Evolutionary conservation across 2,888 invertebrate species (phyloP).

Genomic region (Tipula unca): DNA sequence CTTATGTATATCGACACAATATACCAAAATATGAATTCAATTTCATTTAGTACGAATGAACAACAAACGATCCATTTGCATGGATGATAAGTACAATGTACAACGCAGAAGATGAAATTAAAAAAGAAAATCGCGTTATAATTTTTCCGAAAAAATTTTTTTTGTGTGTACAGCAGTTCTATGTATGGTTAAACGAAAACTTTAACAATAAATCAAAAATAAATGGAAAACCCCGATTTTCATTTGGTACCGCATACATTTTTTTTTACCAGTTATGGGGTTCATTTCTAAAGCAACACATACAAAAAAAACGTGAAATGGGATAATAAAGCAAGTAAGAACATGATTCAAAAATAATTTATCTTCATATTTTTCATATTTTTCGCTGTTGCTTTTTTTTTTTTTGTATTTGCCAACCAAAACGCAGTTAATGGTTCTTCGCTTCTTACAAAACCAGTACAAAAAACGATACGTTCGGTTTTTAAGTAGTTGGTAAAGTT

Average conservation of each 20-base stretch:
- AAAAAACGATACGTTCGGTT: neutral
- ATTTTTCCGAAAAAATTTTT: neutral
- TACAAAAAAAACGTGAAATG: neutral
- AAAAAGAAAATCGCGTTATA: neutral
- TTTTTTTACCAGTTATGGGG: neutral
- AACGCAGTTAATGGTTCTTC: neutral
- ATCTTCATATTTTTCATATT: neutral
- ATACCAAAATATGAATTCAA: neutral
- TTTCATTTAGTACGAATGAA: neutral
- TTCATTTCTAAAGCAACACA: neutral
- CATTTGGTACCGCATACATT: neutral
- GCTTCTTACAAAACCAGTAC: neutral
- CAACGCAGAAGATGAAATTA: neutral
- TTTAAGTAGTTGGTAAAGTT: slow-evolving; percentile 8
- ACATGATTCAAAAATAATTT: slow-evolving; percentile 8
- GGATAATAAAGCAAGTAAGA: neutral
- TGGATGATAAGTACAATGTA: neutral
- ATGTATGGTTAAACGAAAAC: neutral
- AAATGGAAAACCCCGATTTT: neutral
- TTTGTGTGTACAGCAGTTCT: neutral
- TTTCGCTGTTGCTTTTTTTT: neutral
- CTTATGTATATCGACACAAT: neutral
- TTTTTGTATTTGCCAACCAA: neutral
- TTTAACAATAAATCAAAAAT: neutral
- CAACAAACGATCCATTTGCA: neutral